phyloP scores from a whole-genome alignment of 30 jellyfish, hydroid and myxozoan species.

The Nemopilema nomurai region DNA sequence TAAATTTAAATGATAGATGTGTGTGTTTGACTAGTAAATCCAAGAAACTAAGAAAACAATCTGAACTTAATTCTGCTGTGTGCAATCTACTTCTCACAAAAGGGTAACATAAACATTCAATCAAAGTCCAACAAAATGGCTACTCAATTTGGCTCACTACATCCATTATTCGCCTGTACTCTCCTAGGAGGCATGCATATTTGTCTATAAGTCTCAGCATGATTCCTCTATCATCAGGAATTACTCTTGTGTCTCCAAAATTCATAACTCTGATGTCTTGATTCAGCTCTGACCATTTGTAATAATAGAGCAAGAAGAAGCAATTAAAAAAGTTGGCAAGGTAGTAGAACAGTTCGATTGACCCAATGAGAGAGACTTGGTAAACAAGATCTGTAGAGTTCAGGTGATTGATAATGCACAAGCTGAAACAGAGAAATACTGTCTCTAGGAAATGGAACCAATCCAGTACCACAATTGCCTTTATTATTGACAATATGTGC shows the following conservation, averaged over 20 bases:
- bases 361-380: constrained; percentile 88
- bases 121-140: no score
- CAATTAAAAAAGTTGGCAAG: constrained; percentile 77
- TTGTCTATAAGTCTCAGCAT: constrained; percentile 55
- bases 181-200: constrained; percentile 71
- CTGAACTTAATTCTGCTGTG: no score
- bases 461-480: constrained; percentile 85
- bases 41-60: no score
- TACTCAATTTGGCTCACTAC: constrained; percentile 70
- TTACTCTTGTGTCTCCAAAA: constrained; percentile 33
- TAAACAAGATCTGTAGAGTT: constrained; percentile 88
- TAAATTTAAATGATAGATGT: no score
- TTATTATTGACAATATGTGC: constrained; percentile 80
- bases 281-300: constrained; percentile 85
- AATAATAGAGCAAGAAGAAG: constrained; percentile 72
- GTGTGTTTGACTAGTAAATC: no score
- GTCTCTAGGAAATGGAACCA: constrained; percentile 97
- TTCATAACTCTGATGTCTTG: constrained; percentile 62
- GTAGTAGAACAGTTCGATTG: constrained; percentile 82
- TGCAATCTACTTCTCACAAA: no score
- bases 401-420: constrained; percentile 83
- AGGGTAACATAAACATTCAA: background rate
- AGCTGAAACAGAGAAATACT: constrained; percentile 77
- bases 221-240: constrained; percentile 38
- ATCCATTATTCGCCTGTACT: constrained; percentile 69